A percentile compares a stretch with the other conserved stretches of the same genome.
These are phyloP conservation scores for Augochlorella aurata DNA, from an alignment of 2,888 invertebrate genomes.

Conservation along the genomic window DNA sequence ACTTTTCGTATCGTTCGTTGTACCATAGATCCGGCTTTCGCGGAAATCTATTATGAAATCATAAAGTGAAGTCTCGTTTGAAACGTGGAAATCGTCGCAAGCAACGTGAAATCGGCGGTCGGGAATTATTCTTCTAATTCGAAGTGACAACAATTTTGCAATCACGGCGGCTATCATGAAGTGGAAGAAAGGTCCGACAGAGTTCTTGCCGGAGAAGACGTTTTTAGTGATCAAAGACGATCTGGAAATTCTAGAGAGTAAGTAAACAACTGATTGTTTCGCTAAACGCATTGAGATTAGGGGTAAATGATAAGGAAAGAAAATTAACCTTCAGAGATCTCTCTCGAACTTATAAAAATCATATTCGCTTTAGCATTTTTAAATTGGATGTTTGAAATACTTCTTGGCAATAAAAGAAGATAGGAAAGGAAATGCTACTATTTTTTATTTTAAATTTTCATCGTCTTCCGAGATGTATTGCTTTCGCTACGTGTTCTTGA, in stretches of 20 bases:
- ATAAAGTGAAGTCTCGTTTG: background rate
- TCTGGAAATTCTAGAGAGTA: slow-evolving; percentile 54
- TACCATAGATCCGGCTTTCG: background rate
- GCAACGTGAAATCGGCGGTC: background rate
- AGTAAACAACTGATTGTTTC: slow-evolving; percentile 18
- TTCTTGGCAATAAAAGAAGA: background rate
- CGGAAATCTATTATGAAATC: slow-evolving; percentile 19
- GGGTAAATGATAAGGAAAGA: background rate
- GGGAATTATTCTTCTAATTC: slow-evolving; percentile 14
- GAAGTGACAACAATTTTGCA: slow-evolving; percentile 15
- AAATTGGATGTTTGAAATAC: background rate
- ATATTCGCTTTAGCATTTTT: background rate
- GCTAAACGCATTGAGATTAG: background rate
- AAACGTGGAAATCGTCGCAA: slow-evolving; percentile 13
- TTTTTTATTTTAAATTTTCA: background rate
- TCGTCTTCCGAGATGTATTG: background rate
- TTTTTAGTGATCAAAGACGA: slow-evolving; percentile 74
- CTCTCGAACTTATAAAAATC: background rate
- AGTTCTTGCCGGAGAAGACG: slow-evolving; percentile 76
- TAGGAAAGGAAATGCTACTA: too few species aligned
- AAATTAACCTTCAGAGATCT: background rate
- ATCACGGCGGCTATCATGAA: slow-evolving; percentile 67
- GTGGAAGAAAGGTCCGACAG: slow-evolving; percentile 72
- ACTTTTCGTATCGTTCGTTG: background rate
- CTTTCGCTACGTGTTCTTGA: background rate